Evolutionary conservation across 2,113 vertebrate species (phyloP), one percentile per base, ranked within the genome.

Genomic region (Silurus glanis): DNA sequence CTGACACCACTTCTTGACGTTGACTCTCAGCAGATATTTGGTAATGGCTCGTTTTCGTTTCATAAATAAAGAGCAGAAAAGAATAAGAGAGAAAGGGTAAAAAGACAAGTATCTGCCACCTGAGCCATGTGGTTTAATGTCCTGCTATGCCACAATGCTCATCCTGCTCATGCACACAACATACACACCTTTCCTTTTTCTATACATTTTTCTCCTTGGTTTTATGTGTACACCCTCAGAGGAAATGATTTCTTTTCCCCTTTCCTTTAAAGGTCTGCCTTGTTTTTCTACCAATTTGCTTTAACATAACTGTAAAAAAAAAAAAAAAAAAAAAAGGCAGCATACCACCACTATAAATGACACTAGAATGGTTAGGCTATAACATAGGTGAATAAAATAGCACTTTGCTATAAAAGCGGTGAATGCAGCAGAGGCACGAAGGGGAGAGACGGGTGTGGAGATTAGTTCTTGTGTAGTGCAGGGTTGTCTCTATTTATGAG

Each of bases 11-110:
- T 97, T 96, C 95, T 96, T 97, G 97, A 97, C 97, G 98, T 97
- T 96, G 97, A 93, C 93, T 92, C 94, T 91, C 93, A 97, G 96
- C 96, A 96, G 97, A 97, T 96, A 97, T 97, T 95, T 94, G 94
- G 95, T 91, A 93, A 96, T 96, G 96, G 96, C 97, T 96, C 96
- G 95, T 97, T 96, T 96, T 96, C 95, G 95, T 94, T 92, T 93
- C 91, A 89, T 92, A 90, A 92, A 93, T 94, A 94, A 93, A 94
- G 93, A 90, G 92, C 90, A 90, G 93, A 92, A 94, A 92, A 93
- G 91, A 89, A 89, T 90, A 91, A 91, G 87, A 85, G 49, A 1
- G 37, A 86, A 86, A n/a, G 10, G 89, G 87, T 89, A 84, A 82
- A 85, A n/a, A 88, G 53, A 45, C 61, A 87, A 78, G 78, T 88